phyloP scores from a whole-genome alignment of 2,888 invertebrate species.

The Parnassius glacialis region DNA sequence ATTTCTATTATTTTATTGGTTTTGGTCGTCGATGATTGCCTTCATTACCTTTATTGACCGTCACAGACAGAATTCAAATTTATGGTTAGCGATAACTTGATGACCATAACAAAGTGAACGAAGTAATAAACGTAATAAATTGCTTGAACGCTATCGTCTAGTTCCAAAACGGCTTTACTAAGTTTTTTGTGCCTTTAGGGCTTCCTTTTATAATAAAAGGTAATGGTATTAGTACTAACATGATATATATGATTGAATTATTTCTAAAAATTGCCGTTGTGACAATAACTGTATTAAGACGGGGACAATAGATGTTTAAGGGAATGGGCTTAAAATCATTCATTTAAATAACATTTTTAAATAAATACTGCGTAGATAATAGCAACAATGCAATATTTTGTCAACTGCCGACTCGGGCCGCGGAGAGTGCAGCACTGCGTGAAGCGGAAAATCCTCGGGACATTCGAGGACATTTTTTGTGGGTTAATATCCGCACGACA shows the following conservation, averaged over 20 bases:
- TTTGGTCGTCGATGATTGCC: constrained; percentile 70
- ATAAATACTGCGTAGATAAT: constrained; percentile 79
- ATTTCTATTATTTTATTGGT: constrained; percentile 81
- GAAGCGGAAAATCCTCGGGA: constrained; percentile 81
- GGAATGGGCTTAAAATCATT: constrained; percentile 78
- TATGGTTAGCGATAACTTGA: constrained; percentile 73
- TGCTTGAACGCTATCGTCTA: constrained; percentile 56
- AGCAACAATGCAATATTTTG: constrained; percentile 81
- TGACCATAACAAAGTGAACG: constrained; percentile 73
- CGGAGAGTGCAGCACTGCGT: constrained; percentile 76
- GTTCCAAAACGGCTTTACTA: constrained; percentile 34
- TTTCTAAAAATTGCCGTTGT: constrained; percentile 27
- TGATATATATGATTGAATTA: constrained; percentile 17
- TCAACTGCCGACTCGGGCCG: constrained; percentile 76
- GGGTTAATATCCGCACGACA: constrained; percentile 80
- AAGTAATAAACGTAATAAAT: constrained; percentile 75
- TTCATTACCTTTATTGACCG: constrained; percentile 80
- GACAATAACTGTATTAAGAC: constrained; percentile 62
- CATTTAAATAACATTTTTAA: constrained; percentile 80
- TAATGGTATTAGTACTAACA: constrained; percentile 8
- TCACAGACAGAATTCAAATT: constrained; percentile 77
- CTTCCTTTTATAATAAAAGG: constrained; percentile 14
- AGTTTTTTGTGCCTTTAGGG: constrained; percentile 29
- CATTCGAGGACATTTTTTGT: constrained; percentile 80
- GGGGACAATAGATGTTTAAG: constrained; percentile 68